A percentile compares a stretch with the other conserved stretches of the same genome.
Conservation (phyloP, 2,113 vertebrate species). For the Crocuta crocuta region DNA sequence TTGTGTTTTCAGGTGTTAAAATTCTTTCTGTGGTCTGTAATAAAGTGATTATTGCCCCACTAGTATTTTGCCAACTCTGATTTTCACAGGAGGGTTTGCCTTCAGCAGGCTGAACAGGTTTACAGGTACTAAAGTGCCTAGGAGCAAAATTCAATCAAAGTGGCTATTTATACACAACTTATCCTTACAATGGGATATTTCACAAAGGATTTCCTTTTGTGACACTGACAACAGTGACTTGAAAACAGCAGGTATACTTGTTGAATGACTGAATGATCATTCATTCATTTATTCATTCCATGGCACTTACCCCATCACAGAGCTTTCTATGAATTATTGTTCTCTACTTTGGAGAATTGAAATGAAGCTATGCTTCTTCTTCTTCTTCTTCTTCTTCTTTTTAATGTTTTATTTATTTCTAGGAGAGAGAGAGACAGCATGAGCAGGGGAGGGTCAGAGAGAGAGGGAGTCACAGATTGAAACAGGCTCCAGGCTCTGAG, state of each 20-base stretch:
- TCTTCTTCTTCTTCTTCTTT: too few species aligned
- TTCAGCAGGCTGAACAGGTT: neutral
- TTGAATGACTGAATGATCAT: neutral
- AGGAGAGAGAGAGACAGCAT: too few species aligned
- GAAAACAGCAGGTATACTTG: neutral
- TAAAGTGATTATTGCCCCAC: neutral
- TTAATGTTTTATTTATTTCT: too few species aligned
- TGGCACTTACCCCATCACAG: neutral
- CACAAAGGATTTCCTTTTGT: neutral
- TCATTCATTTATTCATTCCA: neutral
- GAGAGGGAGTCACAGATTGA: too few species aligned
- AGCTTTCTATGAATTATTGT: neutral
- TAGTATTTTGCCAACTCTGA: neutral
- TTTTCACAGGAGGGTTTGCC: neutral
- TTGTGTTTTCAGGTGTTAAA: neutral
- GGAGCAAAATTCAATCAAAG: neutral
- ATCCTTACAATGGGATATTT: neutral
- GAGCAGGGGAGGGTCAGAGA: too few species aligned
- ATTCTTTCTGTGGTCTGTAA: neutral
- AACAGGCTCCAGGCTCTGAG: too few species aligned
- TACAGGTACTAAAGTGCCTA: neutral
- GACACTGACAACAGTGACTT: neutral
- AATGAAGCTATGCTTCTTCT: neutral
- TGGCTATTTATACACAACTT: neutral
- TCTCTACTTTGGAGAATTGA: neutral